A percentile compares a stretch with the other conserved stretches of the same genome.
These are phyloP conservation scores for Muricea muricata DNA, from an alignment of 92 coral and sea anemone species.

Conservation along the genomic window DNA sequence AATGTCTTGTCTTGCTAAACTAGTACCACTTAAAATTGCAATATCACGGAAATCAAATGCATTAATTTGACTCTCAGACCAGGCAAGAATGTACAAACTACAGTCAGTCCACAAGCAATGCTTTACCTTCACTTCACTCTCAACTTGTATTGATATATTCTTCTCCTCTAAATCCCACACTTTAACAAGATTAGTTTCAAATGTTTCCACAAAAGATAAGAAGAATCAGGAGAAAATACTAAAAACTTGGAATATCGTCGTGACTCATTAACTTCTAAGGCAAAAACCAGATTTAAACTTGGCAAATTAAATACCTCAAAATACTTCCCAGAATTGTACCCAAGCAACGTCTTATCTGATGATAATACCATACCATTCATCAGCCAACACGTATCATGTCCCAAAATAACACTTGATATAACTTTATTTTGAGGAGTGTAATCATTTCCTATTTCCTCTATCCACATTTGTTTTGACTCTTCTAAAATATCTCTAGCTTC, in stretches of 20 bases:
- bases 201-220: not conserved
- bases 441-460: not conserved
- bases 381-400: not conserved
- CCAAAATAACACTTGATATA: not conserved
- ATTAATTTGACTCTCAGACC: not conserved
- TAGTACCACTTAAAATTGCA: not conserved
- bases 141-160: not conserved
- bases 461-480: not conserved
- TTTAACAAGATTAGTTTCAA: not conserved
- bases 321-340: not conserved
- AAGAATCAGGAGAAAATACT: not conserved
- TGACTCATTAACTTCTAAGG: not conserved
- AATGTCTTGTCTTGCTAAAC: not conserved
- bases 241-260: not conserved
- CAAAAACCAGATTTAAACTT: not conserved
- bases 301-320: not conserved
- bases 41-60: not conserved
- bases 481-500: not conserved
- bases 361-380: not conserved
- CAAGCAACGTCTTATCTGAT: not conserved
- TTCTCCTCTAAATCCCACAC: not conserved
- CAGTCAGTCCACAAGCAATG: not conserved
- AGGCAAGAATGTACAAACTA: not conserved
- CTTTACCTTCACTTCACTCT: not conserved
- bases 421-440: not conserved